Evolutionary conservation across 2,113 vertebrate species (phyloP), one percentile per base, ranked within the genome.

Genomic region (Panthera uncia): DNA sequence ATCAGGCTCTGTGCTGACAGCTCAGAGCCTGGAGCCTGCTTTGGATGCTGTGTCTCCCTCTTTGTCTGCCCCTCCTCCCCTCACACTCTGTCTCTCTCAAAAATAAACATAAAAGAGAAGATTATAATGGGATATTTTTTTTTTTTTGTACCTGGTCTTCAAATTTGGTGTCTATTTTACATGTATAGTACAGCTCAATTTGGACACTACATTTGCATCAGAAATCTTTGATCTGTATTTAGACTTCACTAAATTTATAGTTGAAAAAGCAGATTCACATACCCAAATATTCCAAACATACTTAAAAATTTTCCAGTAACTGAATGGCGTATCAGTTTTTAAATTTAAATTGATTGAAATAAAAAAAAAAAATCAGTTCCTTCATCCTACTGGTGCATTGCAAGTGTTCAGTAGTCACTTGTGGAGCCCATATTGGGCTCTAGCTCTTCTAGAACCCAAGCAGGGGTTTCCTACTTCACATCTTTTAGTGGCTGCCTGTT

Each of bases 141-240:
- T n/a, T 50, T 83, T 85, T 94, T 92, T 63, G 10, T 55, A 48
- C 23, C 61, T 38, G 65, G 23, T 89, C 25, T 91, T 97, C 48
- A 41, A 82, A 85, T 96, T 38, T 88, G 29, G 16, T 74, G 4
- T 31, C 5, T 87, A 74, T 95, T 97, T 94, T 96, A 80, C 1
- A 71, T 9, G 57, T 76, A 71, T 0, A 65, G 76, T 66, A 52
- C 41, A 87, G 95, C 91, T 96, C 7, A 89, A 14, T 94, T 95
- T 97, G 74, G n/a, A 85, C 48, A 31, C 78, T 94, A 90, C 78
- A 91, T 93, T 92, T 94, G 95, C 65, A 85, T 82, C 50, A 88
- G 83, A 92, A 83, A 95, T 85, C 84, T 55, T 91, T 88, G 27
- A 50, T 84, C 15, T 89, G 14, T 89, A 21, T 83, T 92, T 93